Evolutionary conservation across 64 coral and sea anemone genomes (phyloP).

Genomic region (Cladopsammia gracilis): DNA sequence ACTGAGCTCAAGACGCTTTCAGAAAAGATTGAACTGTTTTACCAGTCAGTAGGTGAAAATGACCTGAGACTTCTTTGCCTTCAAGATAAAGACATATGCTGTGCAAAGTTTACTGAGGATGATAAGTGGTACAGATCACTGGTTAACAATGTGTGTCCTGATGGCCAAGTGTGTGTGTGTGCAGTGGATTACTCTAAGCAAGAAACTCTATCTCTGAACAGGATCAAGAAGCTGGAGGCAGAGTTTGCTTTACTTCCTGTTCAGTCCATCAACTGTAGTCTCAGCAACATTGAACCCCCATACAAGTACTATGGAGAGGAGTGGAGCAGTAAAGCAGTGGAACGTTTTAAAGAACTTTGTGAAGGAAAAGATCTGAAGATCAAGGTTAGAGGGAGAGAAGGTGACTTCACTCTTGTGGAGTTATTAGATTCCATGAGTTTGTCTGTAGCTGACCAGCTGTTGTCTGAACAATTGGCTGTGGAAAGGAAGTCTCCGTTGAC

Average conservation of each 20-base stretch:
- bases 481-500: neutral
- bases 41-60: slow-evolving; percentile 37
- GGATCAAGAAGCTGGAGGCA: slow-evolving; percentile 54
- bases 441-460: slow-evolving; percentile 9
- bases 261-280: slow-evolving; percentile 35
- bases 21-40: slow-evolving; percentile 43
- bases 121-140: slow-evolving; percentile 64
- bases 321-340: slow-evolving; percentile 17
- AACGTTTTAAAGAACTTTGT: slow-evolving; percentile 29
- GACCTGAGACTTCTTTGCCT: slow-evolving; percentile 36
- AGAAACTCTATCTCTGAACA: slow-evolving; percentile 27
- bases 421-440: slow-evolving; percentile 1
- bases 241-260: slow-evolving; percentile 61
- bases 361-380: neutral
- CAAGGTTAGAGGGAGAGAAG: neutral
- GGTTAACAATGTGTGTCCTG: neutral
- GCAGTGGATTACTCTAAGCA: slow-evolving; percentile 56
- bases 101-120: slow-evolving; percentile 58
- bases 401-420: neutral
- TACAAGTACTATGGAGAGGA: slow-evolving; percentile 44
- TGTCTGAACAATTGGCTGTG: slow-evolving; percentile 15
- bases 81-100: slow-evolving; percentile 38
- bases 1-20: slow-evolving; percentile 58
- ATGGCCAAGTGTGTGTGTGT: slow-evolving; percentile 19
- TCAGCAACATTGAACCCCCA: neutral